Base-by-base conservation (phyloP, 2,113 vertebrate genomes). In the Dipodomys merriami region DNA sequence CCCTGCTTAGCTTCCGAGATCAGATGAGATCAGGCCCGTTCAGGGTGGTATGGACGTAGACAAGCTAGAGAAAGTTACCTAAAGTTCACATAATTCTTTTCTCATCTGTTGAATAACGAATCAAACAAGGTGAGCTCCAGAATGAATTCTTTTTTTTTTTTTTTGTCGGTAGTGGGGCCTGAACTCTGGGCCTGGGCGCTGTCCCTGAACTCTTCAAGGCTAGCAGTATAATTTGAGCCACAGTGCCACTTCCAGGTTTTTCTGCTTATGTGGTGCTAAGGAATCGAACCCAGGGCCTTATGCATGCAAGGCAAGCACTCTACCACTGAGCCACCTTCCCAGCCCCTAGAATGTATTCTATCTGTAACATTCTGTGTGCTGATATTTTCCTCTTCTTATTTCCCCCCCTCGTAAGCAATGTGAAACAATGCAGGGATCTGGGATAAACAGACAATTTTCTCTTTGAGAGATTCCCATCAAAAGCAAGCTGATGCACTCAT, bases 391-490 rank as follows among this genome's bases (percentile, higher is more conserved):
- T 6, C 1, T 12, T 4, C 13, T 44, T 67, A 19, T 25, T 77
- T 68, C 74, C 22, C 2, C 16, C 10, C 33, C 69, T 82, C 39
- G 5, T 73, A 77, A 71, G 73, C 16, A 65, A 74, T 84, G 25
- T 92, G 35, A 90, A 91, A 81, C 78, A 49, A 30, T 60, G 25
- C 4, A 65, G 30, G 7, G 25, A 25, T 78, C 20, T 53, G 15
- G 81, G 69, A 10, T 25, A 91, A 89, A n/a, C 13, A 20, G 0
- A 71, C 4, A 39, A 2, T 30, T 62, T 77, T 84, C 23, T 91
- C 19, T 82, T 13, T 69, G 82, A 79, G 78, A 72, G 69, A 72
- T 49, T 93, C 44, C 35, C 22, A 35, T 53, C 77, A 85, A 95
- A 88, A 44, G 0, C 7, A 94, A 74, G 64, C 10, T 65, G 64